Conservation (phyloP, 2,113 vertebrate species). For the Perca flavescens region DNA sequence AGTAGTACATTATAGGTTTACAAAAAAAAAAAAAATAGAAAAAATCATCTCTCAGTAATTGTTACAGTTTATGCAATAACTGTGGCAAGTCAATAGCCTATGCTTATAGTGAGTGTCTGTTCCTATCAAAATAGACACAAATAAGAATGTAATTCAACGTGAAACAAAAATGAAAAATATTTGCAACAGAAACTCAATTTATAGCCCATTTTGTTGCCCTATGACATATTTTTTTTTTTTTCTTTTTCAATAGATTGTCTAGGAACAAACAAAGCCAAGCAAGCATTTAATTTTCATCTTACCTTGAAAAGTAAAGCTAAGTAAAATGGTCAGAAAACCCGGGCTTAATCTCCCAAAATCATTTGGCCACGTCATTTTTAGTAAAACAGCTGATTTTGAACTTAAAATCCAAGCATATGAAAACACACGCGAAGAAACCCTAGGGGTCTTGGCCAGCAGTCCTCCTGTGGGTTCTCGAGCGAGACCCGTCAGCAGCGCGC, state of each 20-base stretch:
- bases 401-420: background rate
- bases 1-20: background rate
- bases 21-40: background rate
- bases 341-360: background rate
- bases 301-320: constrained; percentile 55
- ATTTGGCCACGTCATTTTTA: constrained; percentile 31
- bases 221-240: too few species aligned
- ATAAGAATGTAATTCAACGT: background rate
- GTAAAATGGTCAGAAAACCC: constrained; percentile 24
- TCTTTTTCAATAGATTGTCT: accelerated
- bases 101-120: background rate
- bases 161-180: background rate
- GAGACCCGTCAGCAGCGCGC: background rate
- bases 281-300: constrained; percentile 4
- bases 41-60: background rate
- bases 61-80: background rate
- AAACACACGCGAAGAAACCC: background rate
- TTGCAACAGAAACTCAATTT: background rate
- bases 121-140: background rate
- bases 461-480: background rate
- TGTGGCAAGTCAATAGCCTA: background rate
- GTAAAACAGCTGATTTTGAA: background rate
- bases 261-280: background rate
- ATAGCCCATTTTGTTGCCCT: background rate
- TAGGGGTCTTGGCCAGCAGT: background rate